These are phyloP conservation scores for Gymnarchus niloticus DNA, from an alignment of 2,113 vertebrate species.

Conservation along the genomic window DNA sequence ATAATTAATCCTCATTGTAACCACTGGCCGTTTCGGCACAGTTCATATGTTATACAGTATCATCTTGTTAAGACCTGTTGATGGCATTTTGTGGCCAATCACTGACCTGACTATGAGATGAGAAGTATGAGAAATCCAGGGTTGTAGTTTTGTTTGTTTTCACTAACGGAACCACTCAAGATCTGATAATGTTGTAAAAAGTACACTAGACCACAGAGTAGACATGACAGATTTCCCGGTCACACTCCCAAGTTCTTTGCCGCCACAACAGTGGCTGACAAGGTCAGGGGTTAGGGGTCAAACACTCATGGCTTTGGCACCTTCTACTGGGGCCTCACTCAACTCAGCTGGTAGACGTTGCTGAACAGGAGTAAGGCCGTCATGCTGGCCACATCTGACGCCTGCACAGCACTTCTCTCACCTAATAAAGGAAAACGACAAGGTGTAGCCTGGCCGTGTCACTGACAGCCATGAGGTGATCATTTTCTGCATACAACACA, in stretches of 20 bases:
- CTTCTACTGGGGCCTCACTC: neutral
- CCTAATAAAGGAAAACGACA: constrained; percentile 9
- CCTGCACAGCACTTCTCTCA: constrained; percentile 12
- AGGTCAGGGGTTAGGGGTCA: constrained; percentile 10
- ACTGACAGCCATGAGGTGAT: constrained; percentile 11
- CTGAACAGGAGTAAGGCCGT: neutral
- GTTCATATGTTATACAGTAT: neutral
- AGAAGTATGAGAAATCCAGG: neutral
- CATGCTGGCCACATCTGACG: neutral
- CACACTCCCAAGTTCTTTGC: neutral
- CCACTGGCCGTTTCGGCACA: neutral
- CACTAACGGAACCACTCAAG: neutral
- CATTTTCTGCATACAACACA: constrained; percentile 9
- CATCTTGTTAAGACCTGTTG: neutral
- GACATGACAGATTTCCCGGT: neutral
- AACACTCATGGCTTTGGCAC: constrained; percentile 7
- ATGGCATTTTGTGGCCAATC: neutral
- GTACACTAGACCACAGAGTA: neutral
- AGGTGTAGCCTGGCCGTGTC: neutral
- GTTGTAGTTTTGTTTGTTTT: too few relatives aligned
- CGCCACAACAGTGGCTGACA: neutral
- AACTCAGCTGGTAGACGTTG: neutral
- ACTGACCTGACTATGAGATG: neutral
- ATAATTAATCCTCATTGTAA: constrained; percentile 1
- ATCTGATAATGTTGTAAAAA: neutral